phyloP scores from a whole-genome alignment of 2,113 vertebrate species.

The Macheiramphus alcinus region DNA sequence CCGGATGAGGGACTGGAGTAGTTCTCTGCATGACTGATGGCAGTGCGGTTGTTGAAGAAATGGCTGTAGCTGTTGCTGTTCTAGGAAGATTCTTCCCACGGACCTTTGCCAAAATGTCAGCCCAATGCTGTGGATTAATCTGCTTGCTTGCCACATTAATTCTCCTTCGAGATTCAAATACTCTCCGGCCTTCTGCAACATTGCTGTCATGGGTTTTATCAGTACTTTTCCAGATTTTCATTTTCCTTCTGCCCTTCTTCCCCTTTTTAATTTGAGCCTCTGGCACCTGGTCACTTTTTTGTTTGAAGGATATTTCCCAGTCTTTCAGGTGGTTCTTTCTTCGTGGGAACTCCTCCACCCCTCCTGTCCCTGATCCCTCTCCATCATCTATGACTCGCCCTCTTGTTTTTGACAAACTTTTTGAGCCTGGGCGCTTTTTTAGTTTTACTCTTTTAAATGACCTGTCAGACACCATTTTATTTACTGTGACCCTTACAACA shows the following conservation, averaged over 20 bases:
- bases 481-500: slow-evolving; percentile 72
- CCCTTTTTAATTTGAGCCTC: slow-evolving; percentile 16
- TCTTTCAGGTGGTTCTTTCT: slow-evolving; percentile 25
- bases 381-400: slow-evolving; percentile 54
- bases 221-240: slow-evolving; percentile 64
- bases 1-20: neutral
- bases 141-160: slow-evolving; percentile 79
- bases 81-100: slow-evolving; percentile 74
- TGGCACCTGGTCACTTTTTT: neutral
- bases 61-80: slow-evolving; percentile 15
- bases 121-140: slow-evolving; percentile 88
- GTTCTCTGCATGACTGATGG: neutral
- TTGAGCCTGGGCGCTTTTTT: slow-evolving; percentile 73
- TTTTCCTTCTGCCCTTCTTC: slow-evolving; percentile 63
- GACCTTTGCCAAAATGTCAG: slow-evolving; percentile 87
- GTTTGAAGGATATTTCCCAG: slow-evolving; percentile 12
- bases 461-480: slow-evolving; percentile 57
- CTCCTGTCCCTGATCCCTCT: slow-evolving; percentile 78
- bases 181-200: slow-evolving; percentile 70
- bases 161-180: slow-evolving; percentile 76
- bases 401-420: slow-evolving; percentile 60
- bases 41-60: neutral
- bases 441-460: slow-evolving; percentile 64
- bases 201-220: slow-evolving; percentile 52
- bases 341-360: neutral